These are phyloP conservation scores for Siphlonurus alternatus DNA, from an alignment of 2,888 invertebrate genomes.

Conservation along the genomic window DNA sequence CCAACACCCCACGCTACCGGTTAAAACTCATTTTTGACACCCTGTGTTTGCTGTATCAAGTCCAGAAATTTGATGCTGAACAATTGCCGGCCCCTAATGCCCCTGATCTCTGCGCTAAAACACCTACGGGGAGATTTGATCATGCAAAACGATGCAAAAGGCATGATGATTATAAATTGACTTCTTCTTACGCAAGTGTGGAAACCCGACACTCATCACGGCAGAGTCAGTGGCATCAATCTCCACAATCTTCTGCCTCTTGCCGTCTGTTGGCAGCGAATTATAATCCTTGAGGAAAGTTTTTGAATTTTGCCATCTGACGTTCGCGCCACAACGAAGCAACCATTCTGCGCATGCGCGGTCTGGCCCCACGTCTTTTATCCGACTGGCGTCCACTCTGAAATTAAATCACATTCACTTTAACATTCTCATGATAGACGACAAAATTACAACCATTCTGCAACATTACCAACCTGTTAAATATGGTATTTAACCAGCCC, in stretches of 20 bases:
- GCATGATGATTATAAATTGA: too few relatives aligned
- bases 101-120: too few relatives aligned
- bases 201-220: slow-evolving; percentile 70
- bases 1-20: too few relatives aligned
- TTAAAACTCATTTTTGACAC: too few relatives aligned
- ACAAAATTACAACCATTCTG: not conserved
- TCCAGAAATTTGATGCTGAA: too few relatives aligned
- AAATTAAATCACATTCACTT: slow-evolving; percentile 12
- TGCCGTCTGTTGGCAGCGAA: slow-evolving; percentile 40
- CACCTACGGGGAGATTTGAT: too few relatives aligned
- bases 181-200: slow-evolving; percentile 46
- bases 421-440: slow-evolving; percentile 12
- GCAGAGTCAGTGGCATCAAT: slow-evolving; percentile 68
- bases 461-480: slow-evolving; percentile 11
- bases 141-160: too few relatives aligned
- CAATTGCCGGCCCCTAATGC: too few relatives aligned
- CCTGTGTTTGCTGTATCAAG: too few relatives aligned
- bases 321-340: slow-evolving; percentile 69
- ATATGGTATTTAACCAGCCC: slow-evolving; percentile 13
- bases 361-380: slow-evolving; percentile 65
- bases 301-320: slow-evolving; percentile 45
- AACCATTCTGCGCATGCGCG: slow-evolving; percentile 92
- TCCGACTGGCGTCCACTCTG: slow-evolving; percentile 46
- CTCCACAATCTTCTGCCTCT: slow-evolving; percentile 36
- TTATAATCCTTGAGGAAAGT: slow-evolving; percentile 56